phyloP scores from a whole-genome alignment of 2,888 invertebrate genomes.

The Coelogynopora nodosa region DNA sequence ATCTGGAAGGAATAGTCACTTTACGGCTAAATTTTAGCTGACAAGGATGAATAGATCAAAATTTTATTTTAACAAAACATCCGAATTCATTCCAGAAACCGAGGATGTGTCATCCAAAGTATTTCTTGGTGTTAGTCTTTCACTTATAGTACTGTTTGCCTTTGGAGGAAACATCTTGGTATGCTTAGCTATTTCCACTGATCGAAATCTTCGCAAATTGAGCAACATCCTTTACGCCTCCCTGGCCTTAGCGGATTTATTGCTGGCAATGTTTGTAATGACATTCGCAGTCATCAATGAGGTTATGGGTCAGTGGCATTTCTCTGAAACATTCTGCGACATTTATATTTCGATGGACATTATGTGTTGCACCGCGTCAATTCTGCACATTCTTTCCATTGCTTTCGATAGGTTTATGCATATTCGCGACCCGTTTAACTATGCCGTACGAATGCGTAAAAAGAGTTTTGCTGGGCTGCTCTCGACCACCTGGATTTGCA shows the following conservation, averaged over 20 bases:
- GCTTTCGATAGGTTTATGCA: conserved; percentile 85
- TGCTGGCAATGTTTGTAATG: conserved; percentile 95
- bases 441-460: conserved; percentile 67
- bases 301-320: conserved; percentile 91
- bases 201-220: conserved; percentile 72
- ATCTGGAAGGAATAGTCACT: background rate
- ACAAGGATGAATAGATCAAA: background rate
- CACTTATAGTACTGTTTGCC: conserved; percentile 76
- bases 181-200: conserved; percentile 93
- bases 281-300: conserved; percentile 89
- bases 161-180: conserved; percentile 91
- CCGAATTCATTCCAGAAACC: background rate
- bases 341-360: conserved; percentile 99
- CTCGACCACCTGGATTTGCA: conserved; percentile 84
- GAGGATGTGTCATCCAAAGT: background rate
- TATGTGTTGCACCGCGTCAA: conserved; percentile 97
- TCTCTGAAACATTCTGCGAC: conserved; percentile 90
- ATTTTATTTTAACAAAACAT: background rate
- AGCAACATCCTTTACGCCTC: conserved; percentile 73
- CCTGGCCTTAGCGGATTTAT: conserved; percentile 90
- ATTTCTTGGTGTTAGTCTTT: background rate
- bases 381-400: conserved; percentile 94
- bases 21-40: background rate
- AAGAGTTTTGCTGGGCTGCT: conserved; percentile 68
- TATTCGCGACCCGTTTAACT: conserved; percentile 63